Evolutionary conservation across 2,888 invertebrate species (phyloP), one percentile per base, ranked within the genome.

Genomic region (Drosophila meridiana): DNA sequence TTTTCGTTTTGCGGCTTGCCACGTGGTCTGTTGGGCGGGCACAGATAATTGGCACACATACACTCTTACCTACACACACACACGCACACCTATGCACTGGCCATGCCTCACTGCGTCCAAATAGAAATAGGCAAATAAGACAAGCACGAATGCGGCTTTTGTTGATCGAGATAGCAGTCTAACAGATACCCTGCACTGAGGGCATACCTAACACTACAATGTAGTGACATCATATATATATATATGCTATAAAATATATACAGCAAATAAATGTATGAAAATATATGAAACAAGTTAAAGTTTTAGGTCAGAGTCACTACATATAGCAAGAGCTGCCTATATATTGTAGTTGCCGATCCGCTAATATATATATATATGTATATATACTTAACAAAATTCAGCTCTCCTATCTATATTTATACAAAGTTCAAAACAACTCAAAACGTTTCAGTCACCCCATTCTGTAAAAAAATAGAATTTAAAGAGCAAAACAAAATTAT

Each of bases 1-100:
- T 30, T 48, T 52, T 52, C 34, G 32, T 66, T 76, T 72, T 80
- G 80, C 62, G 77, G 77, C 80, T 63, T 80, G 72, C 65, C 78
- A 80, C 72, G 72, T 80, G 78, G 72, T 78, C 45, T 68, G 56
- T 53, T 76, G 76, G 64, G 48, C 60, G 72, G 78, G 80, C 76
- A 80, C 53, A 72, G 80, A 80, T 78, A 78, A 78, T 78, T 78
- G 78, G 62, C 77, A 56, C 53, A 76, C 61, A 66, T 38, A 67
- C 70, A 65, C 56, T 53, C 57, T 61, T 9, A 59, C 40, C 32
- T 32, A 43, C 30, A 28, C 45, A 59, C 50, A 58, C 9, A 73
- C 55, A 56, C 34, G 30, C 38, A 13, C 14, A 34, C 4, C 14
- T 14, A 26, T 45, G 7, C 34, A 55, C 13, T 26, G 28, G 50